phyloP scores from a whole-genome alignment of 2,888 invertebrate genomes.

The Sinotaia quadrata region DNA sequence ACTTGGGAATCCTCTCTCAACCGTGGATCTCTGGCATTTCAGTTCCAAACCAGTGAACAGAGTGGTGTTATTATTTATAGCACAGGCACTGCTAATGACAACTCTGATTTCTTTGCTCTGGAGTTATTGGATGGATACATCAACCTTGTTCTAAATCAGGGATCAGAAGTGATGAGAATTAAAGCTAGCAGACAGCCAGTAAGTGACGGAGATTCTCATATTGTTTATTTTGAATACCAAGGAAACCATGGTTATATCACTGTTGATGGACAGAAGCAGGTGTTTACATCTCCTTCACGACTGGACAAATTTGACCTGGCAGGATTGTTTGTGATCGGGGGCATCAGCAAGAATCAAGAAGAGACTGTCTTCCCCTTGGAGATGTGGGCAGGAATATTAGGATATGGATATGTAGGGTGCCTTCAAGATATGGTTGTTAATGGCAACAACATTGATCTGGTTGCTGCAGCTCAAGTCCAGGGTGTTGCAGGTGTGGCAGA shows the following conservation, averaged over 20 bases:
- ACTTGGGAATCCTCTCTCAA: slow-evolving; percentile 81
- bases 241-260: slow-evolving; percentile 88
- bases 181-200: slow-evolving; percentile 82
- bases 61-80: slow-evolving; percentile 95
- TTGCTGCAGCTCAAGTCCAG: slow-evolving; percentile 89
- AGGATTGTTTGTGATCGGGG: slow-evolving; percentile 90
- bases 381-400: slow-evolving; percentile 90
- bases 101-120: slow-evolving; percentile 89
- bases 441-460: slow-evolving; percentile 89
- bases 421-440: slow-evolving; percentile 90
- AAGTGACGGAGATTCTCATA: slow-evolving; percentile 95
- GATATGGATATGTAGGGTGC: slow-evolving; percentile 95
- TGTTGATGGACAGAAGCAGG: slow-evolving; percentile 80
- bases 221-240: slow-evolving; percentile 84
- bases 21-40: slow-evolving; percentile 91
- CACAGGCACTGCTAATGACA: slow-evolving; percentile 79
- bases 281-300: slow-evolving; percentile 78
- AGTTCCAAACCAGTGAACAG: slow-evolving; percentile 94
- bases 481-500: slow-evolving; percentile 92
- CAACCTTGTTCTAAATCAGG: slow-evolving; percentile 91
- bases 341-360: slow-evolving; percentile 77
- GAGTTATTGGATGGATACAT: slow-evolving; percentile 95
- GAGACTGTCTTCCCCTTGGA: slow-evolving; percentile 86
- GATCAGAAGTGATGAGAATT: slow-evolving; percentile 84
- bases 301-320: slow-evolving; percentile 91